Evolutionary conservation across 2,888 invertebrate species (phyloP).

Genomic region (Xestia ashworthii): DNA sequence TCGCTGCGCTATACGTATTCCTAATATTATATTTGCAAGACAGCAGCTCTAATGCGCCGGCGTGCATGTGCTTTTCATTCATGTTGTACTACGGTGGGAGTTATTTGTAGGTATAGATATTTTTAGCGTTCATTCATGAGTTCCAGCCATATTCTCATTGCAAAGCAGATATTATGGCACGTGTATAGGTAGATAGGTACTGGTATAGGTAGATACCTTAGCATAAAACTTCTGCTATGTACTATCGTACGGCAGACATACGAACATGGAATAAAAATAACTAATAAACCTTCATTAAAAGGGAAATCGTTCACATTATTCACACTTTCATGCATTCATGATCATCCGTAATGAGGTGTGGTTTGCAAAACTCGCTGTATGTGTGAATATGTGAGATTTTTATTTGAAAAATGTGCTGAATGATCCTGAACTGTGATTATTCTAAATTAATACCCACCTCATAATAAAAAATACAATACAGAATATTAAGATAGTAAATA

Average conservation of each 20-base stretch:
- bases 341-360: not conserved
- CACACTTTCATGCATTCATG: not conserved
- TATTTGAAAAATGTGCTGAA: not conserved
- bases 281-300: not conserved
- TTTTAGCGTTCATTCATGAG: slow-evolving; percentile 21
- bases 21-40: slow-evolving; percentile 30
- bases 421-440: not conserved
- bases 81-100: slow-evolving; percentile 22
- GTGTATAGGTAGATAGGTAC: not conserved
- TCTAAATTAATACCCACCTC: not conserved
- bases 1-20: slow-evolving; percentile 20
- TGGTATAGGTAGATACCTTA: not conserved
- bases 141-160: not conserved
- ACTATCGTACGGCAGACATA: not conserved
- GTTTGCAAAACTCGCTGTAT: not conserved
- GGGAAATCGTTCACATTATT: not conserved
- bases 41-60: slow-evolving; percentile 29
- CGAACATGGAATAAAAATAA: not conserved
- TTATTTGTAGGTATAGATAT: slow-evolving; percentile 5
- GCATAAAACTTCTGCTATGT: not conserved
- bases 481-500: not conserved
- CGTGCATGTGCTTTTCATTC: slow-evolving; percentile 53
- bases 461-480: not conserved
- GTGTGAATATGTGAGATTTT: slow-evolving; percentile 1
- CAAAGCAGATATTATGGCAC: not conserved